Conservation (phyloP, 2,888 invertebrate species). For the Sesia apiformis region DNA sequence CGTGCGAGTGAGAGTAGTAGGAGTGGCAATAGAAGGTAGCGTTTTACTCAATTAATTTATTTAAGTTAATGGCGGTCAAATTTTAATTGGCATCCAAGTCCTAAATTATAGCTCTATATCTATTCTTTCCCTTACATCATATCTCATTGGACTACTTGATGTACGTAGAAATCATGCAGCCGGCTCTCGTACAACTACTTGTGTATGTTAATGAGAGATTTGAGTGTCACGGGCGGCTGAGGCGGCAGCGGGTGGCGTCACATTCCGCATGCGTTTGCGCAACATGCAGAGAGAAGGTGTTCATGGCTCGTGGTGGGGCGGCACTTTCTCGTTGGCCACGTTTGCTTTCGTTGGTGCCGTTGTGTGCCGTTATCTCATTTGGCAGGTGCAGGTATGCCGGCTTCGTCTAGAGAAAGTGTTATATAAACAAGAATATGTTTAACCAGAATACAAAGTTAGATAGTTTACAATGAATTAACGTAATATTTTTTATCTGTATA, state of each 20-base stretch:
- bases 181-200: constrained; percentile 10
- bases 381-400: constrained; percentile 58
- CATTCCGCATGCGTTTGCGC: constrained; percentile 33
- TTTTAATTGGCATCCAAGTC: too few relatives aligned
- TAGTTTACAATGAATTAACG: too few relatives aligned
- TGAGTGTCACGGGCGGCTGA: constrained; percentile 27
- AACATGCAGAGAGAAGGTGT: constrained; percentile 65
- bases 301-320: constrained; percentile 28
- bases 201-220: constrained; percentile 37
- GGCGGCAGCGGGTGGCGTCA: constrained; percentile 6
- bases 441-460: neutral
- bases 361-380: constrained; percentile 65
- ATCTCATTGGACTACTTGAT: too few relatives aligned
- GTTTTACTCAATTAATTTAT: too few relatives aligned
- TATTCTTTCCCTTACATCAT: too few relatives aligned
- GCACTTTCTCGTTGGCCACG: constrained; percentile 64
- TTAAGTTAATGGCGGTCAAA: too few relatives aligned
- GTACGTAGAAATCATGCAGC: too few relatives aligned
- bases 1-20: too few relatives aligned
- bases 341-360: constrained; percentile 66
- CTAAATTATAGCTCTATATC: too few relatives aligned
- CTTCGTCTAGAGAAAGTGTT: constrained; percentile 61
- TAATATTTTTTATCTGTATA: too few relatives aligned
- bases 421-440: constrained; percentile 40
- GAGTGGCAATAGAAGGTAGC: too few relatives aligned